Conservation (phyloP, 2,113 vertebrate genomes). For the Ardeotis arabs region DNA sequence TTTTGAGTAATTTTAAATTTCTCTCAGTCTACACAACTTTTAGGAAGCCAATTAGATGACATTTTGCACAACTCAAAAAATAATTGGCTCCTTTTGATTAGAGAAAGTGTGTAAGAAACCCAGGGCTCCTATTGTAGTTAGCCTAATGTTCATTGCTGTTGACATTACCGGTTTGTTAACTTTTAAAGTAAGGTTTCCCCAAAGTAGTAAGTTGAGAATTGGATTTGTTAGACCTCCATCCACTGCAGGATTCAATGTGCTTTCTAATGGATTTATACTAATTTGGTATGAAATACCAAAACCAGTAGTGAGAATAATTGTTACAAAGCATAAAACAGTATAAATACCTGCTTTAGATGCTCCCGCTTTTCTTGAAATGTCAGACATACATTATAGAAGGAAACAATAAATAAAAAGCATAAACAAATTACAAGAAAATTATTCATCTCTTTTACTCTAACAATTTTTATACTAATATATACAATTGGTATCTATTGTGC, state of each 20-base stretch:
- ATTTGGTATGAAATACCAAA: not conserved
- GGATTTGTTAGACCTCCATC: not conserved
- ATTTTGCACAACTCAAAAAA: not conserved
- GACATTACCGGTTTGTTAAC: not conserved
- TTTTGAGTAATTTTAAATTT: slow-evolving; percentile 1
- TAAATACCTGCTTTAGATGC: not conserved
- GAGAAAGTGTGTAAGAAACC: not conserved
- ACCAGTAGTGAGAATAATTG: not conserved
- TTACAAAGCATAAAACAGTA: not conserved
- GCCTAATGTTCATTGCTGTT: not conserved
- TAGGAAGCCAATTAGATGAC: not conserved
- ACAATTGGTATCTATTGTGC: not conserved
- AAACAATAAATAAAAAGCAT: not conserved
- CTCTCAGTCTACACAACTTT: not conserved
- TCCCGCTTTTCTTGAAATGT: not conserved
- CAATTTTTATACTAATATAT: not conserved
- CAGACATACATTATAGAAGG: not conserved
- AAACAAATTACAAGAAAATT: not conserved
- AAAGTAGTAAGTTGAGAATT: not conserved
- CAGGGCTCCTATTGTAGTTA: not conserved
- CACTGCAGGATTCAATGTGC: not conserved
- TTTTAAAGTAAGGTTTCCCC: not conserved
- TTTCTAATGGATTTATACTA: not conserved
- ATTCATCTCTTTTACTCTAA: not conserved
- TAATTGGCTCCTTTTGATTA: not conserved